Percentiles rank a stretch among this genome's conserved stretches.
phyloP scores from a whole-genome alignment of 2,113 vertebrate genomes.

The Actenoides lindsayi region DNA sequence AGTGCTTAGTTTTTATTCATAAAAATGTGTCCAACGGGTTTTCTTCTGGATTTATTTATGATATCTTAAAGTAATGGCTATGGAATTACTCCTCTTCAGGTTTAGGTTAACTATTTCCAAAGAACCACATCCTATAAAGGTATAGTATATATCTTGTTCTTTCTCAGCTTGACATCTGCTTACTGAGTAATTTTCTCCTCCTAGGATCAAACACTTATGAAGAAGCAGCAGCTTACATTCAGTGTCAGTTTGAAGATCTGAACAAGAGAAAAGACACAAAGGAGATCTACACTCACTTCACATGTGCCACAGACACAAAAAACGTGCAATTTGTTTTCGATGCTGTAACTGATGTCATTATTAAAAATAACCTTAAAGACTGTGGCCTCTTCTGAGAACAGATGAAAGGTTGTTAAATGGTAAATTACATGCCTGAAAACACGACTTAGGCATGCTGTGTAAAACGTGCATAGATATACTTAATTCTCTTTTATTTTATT shows the following conservation, averaged over 20 bases:
- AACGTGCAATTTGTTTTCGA: conserved; percentile 99
- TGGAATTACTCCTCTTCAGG: not conserved
- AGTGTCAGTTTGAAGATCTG: conserved; percentile 97
- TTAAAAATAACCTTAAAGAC: conserved; percentile 99
- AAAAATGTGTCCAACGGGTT: not conserved
- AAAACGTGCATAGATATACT: conserved; percentile 66
- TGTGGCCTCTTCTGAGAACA: conserved; percentile 93
- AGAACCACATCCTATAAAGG: not conserved
- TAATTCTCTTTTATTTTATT: conserved; percentile 60
- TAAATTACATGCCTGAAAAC: conserved; percentile 56
- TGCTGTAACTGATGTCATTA: conserved; percentile 98
- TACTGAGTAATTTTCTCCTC: not conserved
- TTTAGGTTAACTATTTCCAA: not conserved
- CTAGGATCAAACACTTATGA: conserved; percentile 96
- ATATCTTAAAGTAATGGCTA: not conserved
- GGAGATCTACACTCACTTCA: conserved; percentile 99
- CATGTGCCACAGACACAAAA: conserved; percentile 98
- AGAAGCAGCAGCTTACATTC: conserved; percentile 97
- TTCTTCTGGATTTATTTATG: not conserved
- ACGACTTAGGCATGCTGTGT: conserved; percentile 50
- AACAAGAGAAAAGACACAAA: conserved; percentile 99
- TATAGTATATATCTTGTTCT: not conserved
- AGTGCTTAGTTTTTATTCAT: not conserved
- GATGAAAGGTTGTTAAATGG: conserved; percentile 33
- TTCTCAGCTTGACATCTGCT: not conserved